These are phyloP conservation scores for Lasioglossum oenotherae DNA, from an alignment of 2,888 invertebrate species.

Conservation along the genomic window DNA sequence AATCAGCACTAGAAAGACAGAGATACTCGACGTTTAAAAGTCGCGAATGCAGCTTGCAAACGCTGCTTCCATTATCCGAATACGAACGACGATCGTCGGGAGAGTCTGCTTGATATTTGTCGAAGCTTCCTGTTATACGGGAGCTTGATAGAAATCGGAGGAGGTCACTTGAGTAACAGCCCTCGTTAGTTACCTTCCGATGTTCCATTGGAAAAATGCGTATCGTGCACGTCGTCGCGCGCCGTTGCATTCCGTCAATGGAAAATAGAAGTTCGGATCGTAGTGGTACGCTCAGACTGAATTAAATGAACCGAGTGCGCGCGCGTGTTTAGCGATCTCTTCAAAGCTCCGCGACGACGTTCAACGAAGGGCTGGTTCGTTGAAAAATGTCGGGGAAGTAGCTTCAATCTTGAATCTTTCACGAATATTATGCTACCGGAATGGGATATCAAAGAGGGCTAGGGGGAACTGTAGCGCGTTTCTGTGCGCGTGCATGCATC, in stretches of 20 bases:
- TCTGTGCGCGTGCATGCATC: slow-evolving; percentile 70
- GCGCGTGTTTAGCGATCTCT: background rate
- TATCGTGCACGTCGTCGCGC: background rate
- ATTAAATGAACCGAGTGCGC: slow-evolving; percentile 3
- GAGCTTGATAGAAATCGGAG: background rate
- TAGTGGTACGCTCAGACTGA: background rate
- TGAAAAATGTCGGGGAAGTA: slow-evolving; percentile 16
- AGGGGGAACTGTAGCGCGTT: slow-evolving; percentile 40
- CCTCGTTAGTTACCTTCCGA: background rate
- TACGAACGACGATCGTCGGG: background rate
- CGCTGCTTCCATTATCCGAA: background rate
- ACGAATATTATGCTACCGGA: slow-evolving; percentile 28
- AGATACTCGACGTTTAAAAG: background rate
- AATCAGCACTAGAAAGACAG: background rate
- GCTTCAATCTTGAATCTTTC: slow-evolving; percentile 26
- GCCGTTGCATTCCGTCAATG: background rate
- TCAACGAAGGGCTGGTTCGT: background rate
- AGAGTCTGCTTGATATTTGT: background rate
- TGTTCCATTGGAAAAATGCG: background rate
- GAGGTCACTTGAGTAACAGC: slow-evolving; percentile 8
- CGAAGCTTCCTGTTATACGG: background rate
- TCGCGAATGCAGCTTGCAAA: background rate
- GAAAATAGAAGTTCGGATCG: background rate
- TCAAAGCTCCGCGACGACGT: background rate
- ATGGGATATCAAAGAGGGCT: slow-evolving; percentile 24